A percentile compares a stretch with the other conserved stretches of the same genome.
These are phyloP conservation scores for Urosaurus nigricauda DNA, from an alignment of 2,797 vertebrate genomes.

Conservation along the genomic window DNA sequence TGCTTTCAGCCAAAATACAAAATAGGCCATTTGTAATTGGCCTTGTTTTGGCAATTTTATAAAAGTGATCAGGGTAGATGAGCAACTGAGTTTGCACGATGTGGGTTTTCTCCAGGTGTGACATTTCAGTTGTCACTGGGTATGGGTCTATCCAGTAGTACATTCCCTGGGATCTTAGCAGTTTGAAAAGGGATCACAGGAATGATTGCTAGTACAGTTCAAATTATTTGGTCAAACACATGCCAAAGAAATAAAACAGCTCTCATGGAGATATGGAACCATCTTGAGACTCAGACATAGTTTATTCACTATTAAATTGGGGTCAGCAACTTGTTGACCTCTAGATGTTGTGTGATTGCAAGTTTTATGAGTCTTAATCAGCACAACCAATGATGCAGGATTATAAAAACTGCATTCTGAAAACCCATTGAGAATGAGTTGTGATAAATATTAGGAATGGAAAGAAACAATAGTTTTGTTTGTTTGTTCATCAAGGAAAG, in stretches of 20 bases:
- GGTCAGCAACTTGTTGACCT: not conserved
- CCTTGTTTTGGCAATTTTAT: conserved; percentile 85
- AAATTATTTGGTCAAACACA: not conserved
- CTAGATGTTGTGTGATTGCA: too few relatives aligned
- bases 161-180: not conserved
- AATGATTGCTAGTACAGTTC: not conserved
- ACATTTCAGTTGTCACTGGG: not conserved
- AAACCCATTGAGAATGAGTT: not conserved
- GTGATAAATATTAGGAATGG: conserved; percentile 84
- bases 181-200: not conserved
- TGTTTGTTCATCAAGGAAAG: conserved; percentile 63
- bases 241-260: not conserved
- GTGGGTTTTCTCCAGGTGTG: not conserved
- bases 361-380: too few relatives aligned
- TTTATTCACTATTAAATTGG: conserved; percentile 83
- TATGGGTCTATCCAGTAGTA: not conserved
- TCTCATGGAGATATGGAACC: not conserved
- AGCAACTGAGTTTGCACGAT: not conserved
- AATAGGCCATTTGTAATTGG: conserved; percentile 76
- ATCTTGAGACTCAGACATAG: not conserved
- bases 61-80: conserved; percentile 81
- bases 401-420: too few relatives aligned
- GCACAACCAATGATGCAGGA: too few relatives aligned
- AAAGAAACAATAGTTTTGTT: conserved; percentile 75
- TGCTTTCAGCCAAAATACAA: conserved; percentile 74